These are phyloP conservation scores for Vanacampus margaritifer DNA, from an alignment of 2,113 vertebrate genomes.

Conservation along the genomic window DNA sequence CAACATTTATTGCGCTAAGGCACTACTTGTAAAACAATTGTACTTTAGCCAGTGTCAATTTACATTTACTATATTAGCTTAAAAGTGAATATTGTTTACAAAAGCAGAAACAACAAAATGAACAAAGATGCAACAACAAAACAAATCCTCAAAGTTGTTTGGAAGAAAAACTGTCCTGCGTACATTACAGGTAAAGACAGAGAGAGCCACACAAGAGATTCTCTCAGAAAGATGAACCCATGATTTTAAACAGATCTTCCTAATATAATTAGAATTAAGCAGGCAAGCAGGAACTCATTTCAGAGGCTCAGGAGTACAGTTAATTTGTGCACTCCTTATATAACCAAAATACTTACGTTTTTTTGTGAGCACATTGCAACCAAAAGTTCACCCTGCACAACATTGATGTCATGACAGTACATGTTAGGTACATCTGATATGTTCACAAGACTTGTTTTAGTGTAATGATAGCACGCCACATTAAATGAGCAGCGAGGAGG, in stretches of 20 bases:
- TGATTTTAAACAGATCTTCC: conserved; percentile 38
- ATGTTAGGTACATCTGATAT: conserved; percentile 3
- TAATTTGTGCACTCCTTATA: conserved; percentile 30
- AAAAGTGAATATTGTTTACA: not conserved
- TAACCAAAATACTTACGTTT: conserved; percentile 18
- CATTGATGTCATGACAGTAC: not conserved
- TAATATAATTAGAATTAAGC: conserved; percentile 45
- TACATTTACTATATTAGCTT: not conserved
- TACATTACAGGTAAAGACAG: conserved; percentile 12
- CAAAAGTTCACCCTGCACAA: not conserved
- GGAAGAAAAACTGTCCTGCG: conserved; percentile 14
- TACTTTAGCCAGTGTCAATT: no score
- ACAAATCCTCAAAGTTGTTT: not conserved
- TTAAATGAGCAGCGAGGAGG: conserved; percentile 11
- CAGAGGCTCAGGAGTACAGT: conserved; percentile 23
- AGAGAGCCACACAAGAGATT: conserved; percentile 14
- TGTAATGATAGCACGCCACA: conserved; percentile 7
- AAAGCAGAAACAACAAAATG: not conserved
- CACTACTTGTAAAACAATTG: no score
- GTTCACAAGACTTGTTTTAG: conserved; percentile 7
- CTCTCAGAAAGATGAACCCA: conserved; percentile 15
- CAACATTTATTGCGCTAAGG: no score
- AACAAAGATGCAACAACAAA: not conserved
- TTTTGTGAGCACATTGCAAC: conserved; percentile 4
- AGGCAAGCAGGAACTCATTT: conserved; percentile 21